A percentile compares a stretch with the other conserved stretches of the same genome.
These are phyloP conservation scores for Platycheirus albimanus DNA, from an alignment of 2,888 invertebrate genomes.

Conservation along the genomic window DNA sequence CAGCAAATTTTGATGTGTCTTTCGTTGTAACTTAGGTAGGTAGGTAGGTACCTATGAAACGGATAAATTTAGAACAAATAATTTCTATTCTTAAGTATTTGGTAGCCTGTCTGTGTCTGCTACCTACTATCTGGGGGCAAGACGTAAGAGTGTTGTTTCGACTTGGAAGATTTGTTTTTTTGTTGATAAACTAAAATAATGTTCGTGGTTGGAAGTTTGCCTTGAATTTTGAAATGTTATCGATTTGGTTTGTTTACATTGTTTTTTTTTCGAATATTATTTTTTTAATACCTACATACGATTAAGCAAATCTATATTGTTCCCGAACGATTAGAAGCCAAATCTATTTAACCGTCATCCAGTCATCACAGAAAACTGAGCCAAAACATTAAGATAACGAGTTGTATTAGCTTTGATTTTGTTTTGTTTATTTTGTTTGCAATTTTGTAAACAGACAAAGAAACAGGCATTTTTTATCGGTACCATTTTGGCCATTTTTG, in stretches of 20 bases:
- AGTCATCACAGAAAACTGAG: too few species aligned
- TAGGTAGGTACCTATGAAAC: too few species aligned
- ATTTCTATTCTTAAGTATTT: constrained; percentile 51
- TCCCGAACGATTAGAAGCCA: too few species aligned
- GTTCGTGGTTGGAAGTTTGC: constrained; percentile 34
- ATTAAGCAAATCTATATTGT: too few species aligned
- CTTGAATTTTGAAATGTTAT: constrained; percentile 44
- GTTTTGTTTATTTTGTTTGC: too few species aligned
- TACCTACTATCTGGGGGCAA: not conserved
- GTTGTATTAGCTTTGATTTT: too few species aligned
- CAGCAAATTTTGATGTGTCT: constrained; percentile 28
- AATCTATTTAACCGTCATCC: too few species aligned
- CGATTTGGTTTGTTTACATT: constrained; percentile 66
- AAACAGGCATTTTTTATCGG: too few species aligned
- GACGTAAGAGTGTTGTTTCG: not conserved
- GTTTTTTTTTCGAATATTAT: constrained; percentile 15
- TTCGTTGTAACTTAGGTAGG: constrained; percentile 51
- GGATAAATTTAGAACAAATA: constrained; percentile 67
- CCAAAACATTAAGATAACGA: too few species aligned
- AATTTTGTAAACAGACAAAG: too few species aligned
- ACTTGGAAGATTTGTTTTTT: not conserved
- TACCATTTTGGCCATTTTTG: too few species aligned
- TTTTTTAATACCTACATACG: too few species aligned
- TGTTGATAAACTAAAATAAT: constrained; percentile 41
- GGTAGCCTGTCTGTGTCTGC: constrained; percentile 1